These are phyloP conservation scores for Caenorhabditis remanei DNA, from an alignment of 1,140 invertebrate genomes.

Conservation along the genomic window DNA sequence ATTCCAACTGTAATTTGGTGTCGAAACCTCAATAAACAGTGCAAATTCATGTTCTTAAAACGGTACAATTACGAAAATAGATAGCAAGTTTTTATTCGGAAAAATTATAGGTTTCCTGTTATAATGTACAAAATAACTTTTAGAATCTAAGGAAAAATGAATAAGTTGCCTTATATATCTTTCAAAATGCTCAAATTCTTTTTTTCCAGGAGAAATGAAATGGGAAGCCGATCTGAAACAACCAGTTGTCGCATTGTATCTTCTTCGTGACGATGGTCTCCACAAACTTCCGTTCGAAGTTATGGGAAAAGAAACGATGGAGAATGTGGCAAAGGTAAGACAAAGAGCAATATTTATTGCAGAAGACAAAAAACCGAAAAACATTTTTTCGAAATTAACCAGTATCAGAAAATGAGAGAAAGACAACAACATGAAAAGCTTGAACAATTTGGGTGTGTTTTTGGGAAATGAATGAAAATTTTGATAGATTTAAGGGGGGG, in stretches of 20 bases:
- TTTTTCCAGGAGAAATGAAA: conserved; percentile 57
- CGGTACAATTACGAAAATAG: too few species aligned
- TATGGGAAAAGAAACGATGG: conserved; percentile 80
- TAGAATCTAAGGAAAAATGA: too few species aligned
- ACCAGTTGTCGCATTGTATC: conserved; percentile 91
- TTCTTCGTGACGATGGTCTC: conserved; percentile 85
- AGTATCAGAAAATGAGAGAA: conserved; percentile 25
- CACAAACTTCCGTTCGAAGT: conserved; percentile 90
- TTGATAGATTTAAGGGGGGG: not conserved
- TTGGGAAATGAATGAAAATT: conserved; percentile 38
- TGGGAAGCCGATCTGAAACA: conserved; percentile 80
- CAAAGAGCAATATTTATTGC: conserved; percentile 30
- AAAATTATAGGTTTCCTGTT: too few species aligned
- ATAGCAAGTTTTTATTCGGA: too few species aligned
- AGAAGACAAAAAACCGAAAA: not conserved
- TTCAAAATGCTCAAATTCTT: not conserved
- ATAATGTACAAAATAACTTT: too few species aligned
- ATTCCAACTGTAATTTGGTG: too few species aligned
- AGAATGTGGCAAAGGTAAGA: conserved; percentile 69
- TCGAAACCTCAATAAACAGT: too few species aligned
- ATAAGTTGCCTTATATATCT: too few species aligned
- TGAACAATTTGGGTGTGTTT: conserved; percentile 16
- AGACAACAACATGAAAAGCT: conserved; percentile 44
- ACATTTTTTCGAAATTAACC: conserved; percentile 1
- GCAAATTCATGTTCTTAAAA: too few species aligned